Percentiles rank a stretch among this genome's conserved stretches.
phyloP scores from a whole-genome alignment of 2,797 vertebrate species.

The Sparus aurata region DNA sequence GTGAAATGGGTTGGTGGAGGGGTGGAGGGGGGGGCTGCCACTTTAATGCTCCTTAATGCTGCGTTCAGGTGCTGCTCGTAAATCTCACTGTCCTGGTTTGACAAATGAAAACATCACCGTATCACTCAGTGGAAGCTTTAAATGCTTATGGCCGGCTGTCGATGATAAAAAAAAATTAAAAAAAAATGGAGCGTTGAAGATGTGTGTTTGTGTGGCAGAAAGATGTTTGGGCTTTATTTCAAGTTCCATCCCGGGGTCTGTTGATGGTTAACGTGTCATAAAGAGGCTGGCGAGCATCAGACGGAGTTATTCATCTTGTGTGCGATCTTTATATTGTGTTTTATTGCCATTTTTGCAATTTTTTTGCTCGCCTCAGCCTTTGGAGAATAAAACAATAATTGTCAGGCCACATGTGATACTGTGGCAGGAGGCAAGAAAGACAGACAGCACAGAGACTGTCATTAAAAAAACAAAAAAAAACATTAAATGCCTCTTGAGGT shows the following conservation, averaged over 20 bases:
- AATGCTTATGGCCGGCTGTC: background rate
- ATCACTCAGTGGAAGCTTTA: background rate
- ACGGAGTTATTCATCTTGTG: background rate
- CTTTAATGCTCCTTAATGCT: slow-evolving; percentile 61
- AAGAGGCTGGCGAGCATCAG: background rate
- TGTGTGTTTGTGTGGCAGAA: background rate
- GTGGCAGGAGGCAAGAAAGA: background rate
- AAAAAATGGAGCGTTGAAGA: background rate
- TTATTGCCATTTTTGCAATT: too few relatives aligned
- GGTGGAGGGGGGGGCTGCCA: background rate
- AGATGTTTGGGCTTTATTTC: background rate
- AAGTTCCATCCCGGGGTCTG: background rate
- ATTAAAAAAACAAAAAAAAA: too few relatives aligned
- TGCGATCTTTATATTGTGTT: background rate
- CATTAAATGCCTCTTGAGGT: too few relatives aligned
- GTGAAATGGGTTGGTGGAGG: slow-evolving; percentile 5
- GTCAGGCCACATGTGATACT: too few relatives aligned
- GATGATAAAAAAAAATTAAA: too few relatives aligned
- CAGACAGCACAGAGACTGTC: too few relatives aligned
- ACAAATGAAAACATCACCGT: background rate
- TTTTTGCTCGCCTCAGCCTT: too few relatives aligned
- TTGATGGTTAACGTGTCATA: background rate
- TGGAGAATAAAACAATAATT: too few relatives aligned
- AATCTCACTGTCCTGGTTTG: accelerated
- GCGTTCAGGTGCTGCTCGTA: slow-evolving; percentile 49